phyloP scores from a whole-genome alignment of 2,113 vertebrate genomes.

The Lanius ludovicianus region DNA sequence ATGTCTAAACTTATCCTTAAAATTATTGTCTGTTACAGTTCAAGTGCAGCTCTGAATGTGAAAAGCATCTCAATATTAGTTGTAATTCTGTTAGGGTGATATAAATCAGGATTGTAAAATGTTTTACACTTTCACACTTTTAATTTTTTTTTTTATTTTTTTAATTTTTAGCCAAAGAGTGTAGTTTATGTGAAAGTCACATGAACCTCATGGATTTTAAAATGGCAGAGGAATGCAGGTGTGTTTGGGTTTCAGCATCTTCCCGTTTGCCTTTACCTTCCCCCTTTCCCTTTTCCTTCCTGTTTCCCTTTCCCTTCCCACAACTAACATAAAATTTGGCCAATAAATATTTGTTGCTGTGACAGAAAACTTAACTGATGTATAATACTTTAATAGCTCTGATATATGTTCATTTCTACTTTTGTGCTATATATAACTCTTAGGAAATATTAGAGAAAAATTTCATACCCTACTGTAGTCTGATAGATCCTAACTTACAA shows the following conservation, averaged over 20 bases:
- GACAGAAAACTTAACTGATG: neutral
- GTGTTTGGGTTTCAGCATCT: neutral
- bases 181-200: neutral
- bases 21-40: neutral
- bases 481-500: neutral
- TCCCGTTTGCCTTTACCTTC: rapidly evolving
- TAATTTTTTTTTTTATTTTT: neutral
- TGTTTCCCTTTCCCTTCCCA: neutral
- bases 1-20: neutral
- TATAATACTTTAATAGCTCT: neutral
- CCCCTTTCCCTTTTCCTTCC: neutral
- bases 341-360: neutral
- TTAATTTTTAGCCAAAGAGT: neutral
- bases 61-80: neutral
- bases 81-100: neutral
- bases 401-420: neutral
- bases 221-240: neutral
- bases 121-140: neutral
- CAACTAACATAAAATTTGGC: neutral
- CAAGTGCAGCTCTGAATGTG: neutral
- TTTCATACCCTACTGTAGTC: neutral
- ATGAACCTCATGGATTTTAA: neutral
- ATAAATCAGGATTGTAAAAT: neutral
- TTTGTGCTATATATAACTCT: neutral
- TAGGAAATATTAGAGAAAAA: neutral